These are phyloP conservation scores for Rhinogobio ventralis DNA, from an alignment of 2,797 vertebrate species.

Conservation along the genomic window DNA sequence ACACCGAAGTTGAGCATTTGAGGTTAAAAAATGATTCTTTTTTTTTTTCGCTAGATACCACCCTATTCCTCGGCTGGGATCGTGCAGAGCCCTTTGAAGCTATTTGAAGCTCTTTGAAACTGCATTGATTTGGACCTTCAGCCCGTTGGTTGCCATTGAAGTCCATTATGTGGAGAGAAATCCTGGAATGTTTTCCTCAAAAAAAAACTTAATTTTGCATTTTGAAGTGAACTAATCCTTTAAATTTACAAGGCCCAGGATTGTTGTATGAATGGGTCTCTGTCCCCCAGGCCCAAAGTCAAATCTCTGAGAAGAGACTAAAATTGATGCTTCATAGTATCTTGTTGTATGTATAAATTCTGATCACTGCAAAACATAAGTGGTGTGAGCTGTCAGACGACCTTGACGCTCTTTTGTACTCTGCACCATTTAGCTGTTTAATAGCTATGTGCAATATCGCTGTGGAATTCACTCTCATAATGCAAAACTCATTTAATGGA, in stretches of 20 bases:
- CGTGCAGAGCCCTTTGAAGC: too few relatives aligned
- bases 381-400: neutral
- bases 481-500: conserved; percentile 15
- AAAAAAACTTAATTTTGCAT: too few relatives aligned
- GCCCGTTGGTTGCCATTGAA: too few relatives aligned
- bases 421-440: conserved; percentile 24
- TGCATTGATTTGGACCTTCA: too few relatives aligned
- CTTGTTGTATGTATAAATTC: neutral
- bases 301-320: neutral
- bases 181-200: too few relatives aligned
- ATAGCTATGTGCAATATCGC: conserved; percentile 20
- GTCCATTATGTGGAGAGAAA: too few relatives aligned
- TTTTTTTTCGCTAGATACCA: too few relatives aligned
- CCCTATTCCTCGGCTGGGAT: too few relatives aligned
- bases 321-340: neutral
- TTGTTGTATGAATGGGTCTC: neutral
- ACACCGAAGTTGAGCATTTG: too few relatives aligned
- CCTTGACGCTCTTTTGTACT: conserved; percentile 28
- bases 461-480: conserved; percentile 13
- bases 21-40: too few relatives aligned
- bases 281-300: neutral
- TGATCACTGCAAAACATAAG: neutral
- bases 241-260: neutral
- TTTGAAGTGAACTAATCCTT: too few relatives aligned
- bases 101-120: too few relatives aligned